Percentiles rank a stretch among this genome's conserved stretches.
Conservation (phyloP, 2,888 invertebrate genomes). For the Bibio marci region DNA sequence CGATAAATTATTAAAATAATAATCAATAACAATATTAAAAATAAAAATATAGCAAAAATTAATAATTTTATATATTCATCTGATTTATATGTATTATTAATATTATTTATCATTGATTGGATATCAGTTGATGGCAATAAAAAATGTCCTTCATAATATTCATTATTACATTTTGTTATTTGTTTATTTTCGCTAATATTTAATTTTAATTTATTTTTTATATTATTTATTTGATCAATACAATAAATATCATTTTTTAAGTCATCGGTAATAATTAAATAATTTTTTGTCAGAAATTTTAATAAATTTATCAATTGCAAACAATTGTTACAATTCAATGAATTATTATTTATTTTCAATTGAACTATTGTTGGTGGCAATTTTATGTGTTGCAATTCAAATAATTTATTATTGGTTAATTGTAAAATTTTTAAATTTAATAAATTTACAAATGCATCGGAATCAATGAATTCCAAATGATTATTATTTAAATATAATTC, state of each 20-base stretch:
- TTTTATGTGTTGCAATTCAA: slow-evolving; percentile 22
- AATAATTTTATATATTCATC: slow-evolving; percentile 70
- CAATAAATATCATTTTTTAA: slow-evolving; percentile 60
- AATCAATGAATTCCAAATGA: slow-evolving; percentile 58
- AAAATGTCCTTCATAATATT: slow-evolving; percentile 59
- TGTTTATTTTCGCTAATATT: slow-evolving; percentile 34
- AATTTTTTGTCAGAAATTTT: slow-evolving; percentile 67
- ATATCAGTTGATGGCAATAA: slow-evolving; percentile 65
- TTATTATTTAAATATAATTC: slow-evolving; percentile 80
- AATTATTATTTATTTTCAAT: slow-evolving; percentile 52
- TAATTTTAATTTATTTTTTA: slow-evolving; percentile 63
- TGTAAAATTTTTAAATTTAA: slow-evolving; percentile 64
- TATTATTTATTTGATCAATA: slow-evolving; percentile 48
- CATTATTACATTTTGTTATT: slow-evolving; percentile 30
- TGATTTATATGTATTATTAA: no score
- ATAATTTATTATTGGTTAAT: slow-evolving; percentile 69
- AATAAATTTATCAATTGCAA: slow-evolving; percentile 74
- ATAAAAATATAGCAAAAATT: slow-evolving; percentile 58
- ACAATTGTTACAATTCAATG: slow-evolving; percentile 85
- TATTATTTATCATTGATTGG: no score
- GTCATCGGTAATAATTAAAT: slow-evolving; percentile 58
- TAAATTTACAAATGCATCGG: slow-evolving; percentile 61
- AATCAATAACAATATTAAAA: slow-evolving; percentile 52
- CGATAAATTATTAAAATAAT: slow-evolving; percentile 61
- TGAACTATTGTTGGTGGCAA: slow-evolving; percentile 22